A percentile compares a stretch with the other conserved stretches of the same genome.
These are phyloP conservation scores for Muntiacus reevesi DNA, from an alignment of 2,113 vertebrate species.

Conservation along the genomic window DNA sequence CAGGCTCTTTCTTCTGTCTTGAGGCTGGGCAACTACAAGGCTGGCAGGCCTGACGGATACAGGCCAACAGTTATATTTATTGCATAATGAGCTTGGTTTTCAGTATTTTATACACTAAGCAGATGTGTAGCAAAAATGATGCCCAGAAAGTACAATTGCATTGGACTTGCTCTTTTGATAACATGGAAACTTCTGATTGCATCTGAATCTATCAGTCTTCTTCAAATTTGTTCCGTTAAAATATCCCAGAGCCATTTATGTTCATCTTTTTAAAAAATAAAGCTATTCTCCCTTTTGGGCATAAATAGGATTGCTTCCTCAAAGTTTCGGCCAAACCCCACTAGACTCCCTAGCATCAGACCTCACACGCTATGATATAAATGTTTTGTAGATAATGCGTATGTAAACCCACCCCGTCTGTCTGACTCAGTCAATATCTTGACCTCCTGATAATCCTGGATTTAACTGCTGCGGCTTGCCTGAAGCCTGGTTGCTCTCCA, in stretches of 20 bases:
- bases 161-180: neutral
- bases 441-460: constrained; percentile 1
- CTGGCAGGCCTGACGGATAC: neutral
- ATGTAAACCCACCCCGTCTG: neutral
- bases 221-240: constrained; percentile 32
- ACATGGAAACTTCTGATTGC: neutral
- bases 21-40: neutral
- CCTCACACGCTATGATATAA: neutral
- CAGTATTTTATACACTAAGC: neutral
- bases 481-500: constrained; percentile 5
- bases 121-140: neutral
- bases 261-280: neutral
- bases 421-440: constrained; percentile 25
- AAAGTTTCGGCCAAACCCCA: neutral
- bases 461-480: neutral
- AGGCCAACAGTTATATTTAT: neutral
- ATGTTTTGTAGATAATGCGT: neutral
- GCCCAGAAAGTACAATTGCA: neutral
- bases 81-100: neutral
- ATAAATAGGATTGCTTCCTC: constrained; percentile 11
- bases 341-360: neutral
- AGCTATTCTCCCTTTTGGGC: neutral
- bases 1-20: neutral
- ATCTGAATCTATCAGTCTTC: neutral
- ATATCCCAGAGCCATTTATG: neutral